Evolutionary conservation across 2,888 invertebrate species (phyloP), one percentile per base, ranked within the genome.

Genomic region (Pheosia gnoma): DNA sequence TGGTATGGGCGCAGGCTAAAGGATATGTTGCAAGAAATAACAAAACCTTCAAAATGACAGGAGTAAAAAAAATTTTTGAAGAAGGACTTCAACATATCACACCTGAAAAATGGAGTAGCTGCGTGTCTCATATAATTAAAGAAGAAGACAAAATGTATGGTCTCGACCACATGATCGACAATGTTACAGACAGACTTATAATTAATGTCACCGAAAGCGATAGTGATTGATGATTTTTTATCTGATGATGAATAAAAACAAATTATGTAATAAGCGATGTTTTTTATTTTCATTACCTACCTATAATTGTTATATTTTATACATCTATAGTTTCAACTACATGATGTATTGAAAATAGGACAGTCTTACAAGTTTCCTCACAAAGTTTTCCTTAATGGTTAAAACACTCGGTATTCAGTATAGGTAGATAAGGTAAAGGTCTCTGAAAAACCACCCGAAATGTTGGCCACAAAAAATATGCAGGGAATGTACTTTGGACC

Each of bases 61-160:
- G 61, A 55, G 58, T 61, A 55, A 65, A 61, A 65, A 60, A 57
- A 25, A 39, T 56, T 45, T 59, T 61, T 58, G 47, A 58, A 53
- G 63, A 69, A 61, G 61, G 63, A 58, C 56, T 67, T 59, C 57
- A 58, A 59, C 61, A 57, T 57, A 60, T 66, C 55, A 62, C 61
- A 47, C 38, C 64, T 53, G 66, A 69, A 62, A 53, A 64, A 66
- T 69, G 62, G 64, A 68, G 62, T 59, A 60, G 60, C 52, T 58
- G 64, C 58, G 58, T 63, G 58, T 57, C 65, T 61, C 67, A 70
- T 62, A 62, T 67, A 63, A 67, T 68, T 62, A 64, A 66, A 70
- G 62, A 64, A 60, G 64, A 63, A 53, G 60, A 62, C 45, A 61
- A 62, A 58, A 56, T 62, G 59, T 53, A 53, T 53, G 45, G 47